These are phyloP conservation scores for Paradoxurus hermaphroditus DNA, from an alignment of 2,113 vertebrate genomes.

Conservation along the genomic window DNA sequence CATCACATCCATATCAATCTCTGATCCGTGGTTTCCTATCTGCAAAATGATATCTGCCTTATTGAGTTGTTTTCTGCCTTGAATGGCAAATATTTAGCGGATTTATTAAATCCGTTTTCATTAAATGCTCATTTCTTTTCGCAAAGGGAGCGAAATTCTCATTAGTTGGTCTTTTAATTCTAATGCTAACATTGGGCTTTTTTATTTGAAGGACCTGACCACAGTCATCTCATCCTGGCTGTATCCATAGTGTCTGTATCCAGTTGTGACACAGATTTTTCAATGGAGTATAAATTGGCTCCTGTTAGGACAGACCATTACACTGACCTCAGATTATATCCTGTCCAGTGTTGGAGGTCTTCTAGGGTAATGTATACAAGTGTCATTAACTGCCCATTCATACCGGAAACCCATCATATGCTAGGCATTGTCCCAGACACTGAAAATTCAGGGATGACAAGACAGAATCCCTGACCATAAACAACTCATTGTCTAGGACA, in stretches of 20 bases:
- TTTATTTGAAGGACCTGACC: neutral
- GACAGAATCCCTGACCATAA: neutral
- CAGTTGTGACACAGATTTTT: neutral
- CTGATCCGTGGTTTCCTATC: neutral
- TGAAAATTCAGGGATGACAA: neutral
- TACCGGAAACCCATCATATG: neutral
- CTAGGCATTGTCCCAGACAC: neutral
- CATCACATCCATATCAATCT: neutral
- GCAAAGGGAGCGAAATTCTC: neutral
- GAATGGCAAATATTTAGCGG: neutral
- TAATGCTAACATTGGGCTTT: neutral
- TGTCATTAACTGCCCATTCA: neutral
- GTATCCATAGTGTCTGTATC: neutral
- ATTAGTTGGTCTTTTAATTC: neutral
- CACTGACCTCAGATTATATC: neutral
- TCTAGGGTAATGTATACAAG: neutral
- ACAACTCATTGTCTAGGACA: neutral
- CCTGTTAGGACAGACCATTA: neutral
- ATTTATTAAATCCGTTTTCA: neutral
- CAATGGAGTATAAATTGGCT: neutral
- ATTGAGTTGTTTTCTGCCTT: neutral
- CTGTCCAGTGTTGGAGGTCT: neutral
- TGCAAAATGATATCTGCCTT: neutral
- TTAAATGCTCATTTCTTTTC: slow-evolving; percentile 18
- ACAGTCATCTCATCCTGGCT: neutral